Conservation (phyloP, 2,888 invertebrate genomes). For the Nesidiocoris tenuis region DNA sequence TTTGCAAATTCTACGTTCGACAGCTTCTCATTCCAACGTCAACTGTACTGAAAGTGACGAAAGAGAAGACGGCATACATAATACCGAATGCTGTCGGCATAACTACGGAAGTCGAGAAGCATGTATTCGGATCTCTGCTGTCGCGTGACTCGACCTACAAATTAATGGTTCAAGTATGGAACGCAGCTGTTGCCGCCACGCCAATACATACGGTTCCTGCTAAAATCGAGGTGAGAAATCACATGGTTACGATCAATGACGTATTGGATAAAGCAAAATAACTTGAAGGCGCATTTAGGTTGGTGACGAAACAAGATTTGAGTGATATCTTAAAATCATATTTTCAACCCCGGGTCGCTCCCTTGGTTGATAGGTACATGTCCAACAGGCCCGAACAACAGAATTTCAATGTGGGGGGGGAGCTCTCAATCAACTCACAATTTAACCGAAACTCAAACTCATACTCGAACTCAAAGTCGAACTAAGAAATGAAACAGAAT, state of each 20-base stretch:
- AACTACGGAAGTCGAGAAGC: slow-evolving; percentile 75
- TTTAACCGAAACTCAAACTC: too few species aligned
- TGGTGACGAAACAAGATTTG: too few species aligned
- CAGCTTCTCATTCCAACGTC: slow-evolving; percentile 84
- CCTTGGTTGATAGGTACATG: too few species aligned
- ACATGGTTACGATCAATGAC: neutral
- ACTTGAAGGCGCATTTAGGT: neutral
- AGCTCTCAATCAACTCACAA: too few species aligned
- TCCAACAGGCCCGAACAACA: too few species aligned
- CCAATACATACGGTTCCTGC: slow-evolving; percentile 53
- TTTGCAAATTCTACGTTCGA: slow-evolving; percentile 51
- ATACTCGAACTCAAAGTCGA: too few species aligned
- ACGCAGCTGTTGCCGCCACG: slow-evolving; percentile 60
- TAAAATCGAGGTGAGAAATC: slow-evolving; percentile 42
- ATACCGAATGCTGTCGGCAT: slow-evolving; percentile 94
- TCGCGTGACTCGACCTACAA: slow-evolving; percentile 85
- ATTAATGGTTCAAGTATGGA: slow-evolving; percentile 84
- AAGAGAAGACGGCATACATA: slow-evolving; percentile 90
- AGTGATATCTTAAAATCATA: too few species aligned
- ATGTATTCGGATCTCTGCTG: slow-evolving; percentile 86
- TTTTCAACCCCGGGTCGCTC: too few species aligned
- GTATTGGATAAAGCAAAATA: too few species aligned
- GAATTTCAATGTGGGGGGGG: too few species aligned
- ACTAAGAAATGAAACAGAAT: too few species aligned
- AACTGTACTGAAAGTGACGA: slow-evolving; percentile 82